Base-by-base conservation (phyloP, 2,113 vertebrate species). In the Otus sunia region DNA sequence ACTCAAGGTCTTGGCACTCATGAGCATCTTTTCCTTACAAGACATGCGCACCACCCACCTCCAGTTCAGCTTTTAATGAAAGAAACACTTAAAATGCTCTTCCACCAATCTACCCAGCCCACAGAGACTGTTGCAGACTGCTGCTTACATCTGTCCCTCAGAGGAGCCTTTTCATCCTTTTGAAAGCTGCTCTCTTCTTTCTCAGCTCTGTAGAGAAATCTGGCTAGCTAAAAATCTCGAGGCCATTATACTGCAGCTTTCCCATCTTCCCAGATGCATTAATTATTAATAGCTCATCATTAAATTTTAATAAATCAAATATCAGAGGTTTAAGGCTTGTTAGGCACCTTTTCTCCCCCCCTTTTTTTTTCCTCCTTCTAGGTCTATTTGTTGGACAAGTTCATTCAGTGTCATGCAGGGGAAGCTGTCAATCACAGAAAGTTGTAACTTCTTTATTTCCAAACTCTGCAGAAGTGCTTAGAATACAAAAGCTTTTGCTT, bases 231-330 rank as follows among this genome's bases (percentile, higher is more conserved):
- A 68, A 71, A 77, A 74, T 90, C 79, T 93, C 0, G 0, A 94
- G 73, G 83, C 75, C 59, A 37, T 95, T 86, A 71, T 43, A 22
- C 47, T 67, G 75, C 86, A 4, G 5, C 39, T 86, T 72, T 77
- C 64, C 88, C 76, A 32, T 52, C 27, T 55, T 92, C 75, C 68
- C 49, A 73, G 30, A 39, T 66, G 49, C 73, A 62, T 94, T 94
- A 66, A 87, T 94, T 95, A 92, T 96, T 97, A 89, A 96, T 66
- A 95, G 39, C 49, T 66, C 60, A 32, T 81, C 53, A 39, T 94
- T 94, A 92, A 85, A 79, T 60, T 75, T 95, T 96, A 87, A 94
- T 91, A 45, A 64, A 91, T 72, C n/a, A 69, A 75, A 16, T 91
- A 85, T 19, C 80, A 91, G 64, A 53, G 56, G 45, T 89, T 91